A percentile compares a stretch with the other conserved stretches of the same genome.
phyloP scores from a whole-genome alignment of 2,888 invertebrate genomes.

The Gerosis bhagava region DNA sequence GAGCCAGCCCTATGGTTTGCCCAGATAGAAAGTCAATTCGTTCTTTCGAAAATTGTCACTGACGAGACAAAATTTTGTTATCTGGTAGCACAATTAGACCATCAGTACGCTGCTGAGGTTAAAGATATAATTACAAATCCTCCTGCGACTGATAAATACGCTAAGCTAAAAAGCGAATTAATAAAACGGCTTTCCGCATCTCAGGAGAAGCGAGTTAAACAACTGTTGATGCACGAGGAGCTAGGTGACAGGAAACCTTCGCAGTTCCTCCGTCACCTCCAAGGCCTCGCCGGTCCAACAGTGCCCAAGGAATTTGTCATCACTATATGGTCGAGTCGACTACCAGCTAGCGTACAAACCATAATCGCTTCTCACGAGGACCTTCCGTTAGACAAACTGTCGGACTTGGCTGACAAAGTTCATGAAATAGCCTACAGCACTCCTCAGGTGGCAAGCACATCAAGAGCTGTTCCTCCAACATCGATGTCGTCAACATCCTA shows the following conservation, averaged over 20 bases:
- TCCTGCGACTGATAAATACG: not conserved
- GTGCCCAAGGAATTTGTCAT: too few species aligned
- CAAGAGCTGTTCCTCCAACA: too few species aligned
- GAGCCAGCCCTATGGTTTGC: constrained; percentile 6
- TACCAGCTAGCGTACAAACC: too few species aligned
- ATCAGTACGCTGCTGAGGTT: not conserved
- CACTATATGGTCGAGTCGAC: too few species aligned
- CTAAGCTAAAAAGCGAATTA: not conserved
- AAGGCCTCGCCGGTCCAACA: constrained; percentile 1
- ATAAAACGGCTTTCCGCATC: not conserved
- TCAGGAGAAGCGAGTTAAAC: not conserved
- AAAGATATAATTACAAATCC: constrained; percentile 1
- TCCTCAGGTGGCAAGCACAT: too few species aligned
- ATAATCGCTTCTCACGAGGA: too few species aligned
- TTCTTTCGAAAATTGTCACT: not conserved
- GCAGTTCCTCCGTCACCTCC: constrained; percentile 3
- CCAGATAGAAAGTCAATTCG: constrained; percentile 2
- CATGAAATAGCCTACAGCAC: too few species aligned
- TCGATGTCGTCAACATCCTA: too few species aligned
- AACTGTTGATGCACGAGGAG: constrained; percentile 1
- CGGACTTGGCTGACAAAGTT: too few species aligned
- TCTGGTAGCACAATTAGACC: not conserved
- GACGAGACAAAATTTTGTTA: not conserved
- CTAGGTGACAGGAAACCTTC: not conserved
- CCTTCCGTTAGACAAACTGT: too few species aligned